Evolutionary conservation across 1,140 invertebrate genomes (phyloP).

Genomic region (Drosophila lini): DNA sequence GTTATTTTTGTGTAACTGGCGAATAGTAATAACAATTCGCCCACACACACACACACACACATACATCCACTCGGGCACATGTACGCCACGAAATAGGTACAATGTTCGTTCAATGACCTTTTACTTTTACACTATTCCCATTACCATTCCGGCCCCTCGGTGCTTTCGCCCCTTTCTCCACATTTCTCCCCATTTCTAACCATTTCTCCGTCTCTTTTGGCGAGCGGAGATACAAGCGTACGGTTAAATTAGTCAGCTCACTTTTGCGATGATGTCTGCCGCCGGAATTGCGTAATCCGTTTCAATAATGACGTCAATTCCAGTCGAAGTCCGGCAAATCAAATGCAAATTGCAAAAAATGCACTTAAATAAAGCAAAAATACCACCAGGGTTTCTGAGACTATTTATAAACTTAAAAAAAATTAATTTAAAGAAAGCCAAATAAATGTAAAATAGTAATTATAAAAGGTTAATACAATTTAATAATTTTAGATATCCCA

Average conservation of each 20-base stretch:
- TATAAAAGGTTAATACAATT: background rate
- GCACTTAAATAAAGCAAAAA: background rate
- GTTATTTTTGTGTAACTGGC: slow-evolving; percentile 62
- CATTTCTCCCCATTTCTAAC: slow-evolving; percentile 12
- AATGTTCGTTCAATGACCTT: slow-evolving; percentile 81
- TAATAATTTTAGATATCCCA: no score
- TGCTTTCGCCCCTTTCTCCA: slow-evolving; percentile 17
- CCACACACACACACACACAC: slow-evolving; percentile 25
- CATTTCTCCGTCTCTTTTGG: slow-evolving; percentile 27
- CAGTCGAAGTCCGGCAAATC: slow-evolving; percentile 1
- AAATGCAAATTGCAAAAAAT: slow-evolving; percentile 22
- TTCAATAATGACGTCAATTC: slow-evolving; percentile 60
- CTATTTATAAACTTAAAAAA: background rate
- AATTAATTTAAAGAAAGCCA: background rate
- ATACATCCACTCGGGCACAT: background rate
- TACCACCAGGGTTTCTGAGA: no score
- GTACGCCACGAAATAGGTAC: slow-evolving; percentile 67
- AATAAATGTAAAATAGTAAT: background rate
- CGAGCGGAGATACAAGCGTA: slow-evolving; percentile 38
- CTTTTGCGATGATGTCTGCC: slow-evolving; percentile 26
- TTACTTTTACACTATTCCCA: slow-evolving; percentile 73
- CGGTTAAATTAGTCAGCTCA: slow-evolving; percentile 70
- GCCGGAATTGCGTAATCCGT: slow-evolving; percentile 67
- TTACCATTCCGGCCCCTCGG: slow-evolving; percentile 36
- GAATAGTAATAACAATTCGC: slow-evolving; percentile 55